phyloP scores from a whole-genome alignment of 2,113 vertebrate genomes.

The Willisornis vidua region DNA sequence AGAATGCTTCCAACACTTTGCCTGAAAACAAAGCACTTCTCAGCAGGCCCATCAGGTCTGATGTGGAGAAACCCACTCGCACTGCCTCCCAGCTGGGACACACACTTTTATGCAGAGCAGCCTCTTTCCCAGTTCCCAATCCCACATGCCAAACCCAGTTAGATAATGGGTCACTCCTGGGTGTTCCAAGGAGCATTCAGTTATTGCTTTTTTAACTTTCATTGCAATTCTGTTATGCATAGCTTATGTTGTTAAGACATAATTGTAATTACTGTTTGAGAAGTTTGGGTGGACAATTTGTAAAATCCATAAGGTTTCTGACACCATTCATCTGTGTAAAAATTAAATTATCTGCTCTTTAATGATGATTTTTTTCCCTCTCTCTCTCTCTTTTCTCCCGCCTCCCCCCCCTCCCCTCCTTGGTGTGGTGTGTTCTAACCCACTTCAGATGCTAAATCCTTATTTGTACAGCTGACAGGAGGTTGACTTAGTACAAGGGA shows the following conservation, averaged over 20 bases:
- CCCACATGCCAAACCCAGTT: constrained; percentile 16
- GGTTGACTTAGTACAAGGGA: not conserved
- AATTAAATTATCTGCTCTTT: not conserved
- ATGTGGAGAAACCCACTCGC: accelerated
- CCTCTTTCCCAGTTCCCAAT: not conserved
- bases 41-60: not conserved
- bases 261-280: not conserved
- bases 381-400: not conserved
- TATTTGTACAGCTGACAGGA: not conserved
- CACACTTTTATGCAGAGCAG: not conserved
- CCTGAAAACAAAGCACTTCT: constrained; percentile 27
- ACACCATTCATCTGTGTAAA: not conserved
- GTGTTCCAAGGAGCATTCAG: not conserved
- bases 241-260: not conserved
- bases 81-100: not conserved
- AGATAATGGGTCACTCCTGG: not conserved
- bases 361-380: not conserved
- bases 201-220: not conserved
- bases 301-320: not conserved
- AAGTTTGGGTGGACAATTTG: not conserved
- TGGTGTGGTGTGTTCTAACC: not conserved
- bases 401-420: too few species aligned
- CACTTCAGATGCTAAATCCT: not conserved
- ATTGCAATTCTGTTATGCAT: not conserved
- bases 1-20: constrained; percentile 33